phyloP scores from a whole-genome alignment of 2,797 vertebrate species.

The Onychomys torridus region DNA sequence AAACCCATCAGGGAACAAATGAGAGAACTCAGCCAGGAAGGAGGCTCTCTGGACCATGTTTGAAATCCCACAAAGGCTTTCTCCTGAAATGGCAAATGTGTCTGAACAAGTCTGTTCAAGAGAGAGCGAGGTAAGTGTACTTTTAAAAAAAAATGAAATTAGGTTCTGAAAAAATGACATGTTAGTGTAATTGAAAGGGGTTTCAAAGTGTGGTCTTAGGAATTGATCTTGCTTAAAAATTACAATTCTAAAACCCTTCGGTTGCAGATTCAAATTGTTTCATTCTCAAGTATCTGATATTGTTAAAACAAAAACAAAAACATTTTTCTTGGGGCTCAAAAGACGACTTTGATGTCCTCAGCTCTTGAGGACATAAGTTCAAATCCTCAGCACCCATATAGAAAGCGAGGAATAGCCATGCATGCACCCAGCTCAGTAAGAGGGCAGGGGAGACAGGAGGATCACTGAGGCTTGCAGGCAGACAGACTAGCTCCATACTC shows the following conservation, averaged over 20 bases:
- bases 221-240: conserved; percentile 11
- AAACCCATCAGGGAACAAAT: fast-evolving
- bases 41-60: neutral
- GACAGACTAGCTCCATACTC: neutral
- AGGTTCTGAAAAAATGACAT: neutral
- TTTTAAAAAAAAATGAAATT: neutral
- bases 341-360: neutral
- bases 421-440: neutral
- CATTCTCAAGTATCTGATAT: neutral
- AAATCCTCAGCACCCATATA: neutral
- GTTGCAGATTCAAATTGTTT: neutral
- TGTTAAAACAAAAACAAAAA: neutral
- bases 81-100: neutral
- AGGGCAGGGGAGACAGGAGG: neutral
- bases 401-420: neutral
- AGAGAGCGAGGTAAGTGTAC: neutral
- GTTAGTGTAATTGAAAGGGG: neutral
- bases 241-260: neutral
- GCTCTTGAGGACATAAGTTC: neutral
- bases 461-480: neutral
- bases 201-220: conserved; percentile 21
- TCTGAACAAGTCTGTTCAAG: conserved; percentile 7
- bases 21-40: neutral
- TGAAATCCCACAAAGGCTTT: neutral
- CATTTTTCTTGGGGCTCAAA: neutral